Evolutionary conservation across 2,888 invertebrate species (phyloP), one percentile per base, ranked within the genome.

Genomic region (Pachycephus smyrnensis): DNA sequence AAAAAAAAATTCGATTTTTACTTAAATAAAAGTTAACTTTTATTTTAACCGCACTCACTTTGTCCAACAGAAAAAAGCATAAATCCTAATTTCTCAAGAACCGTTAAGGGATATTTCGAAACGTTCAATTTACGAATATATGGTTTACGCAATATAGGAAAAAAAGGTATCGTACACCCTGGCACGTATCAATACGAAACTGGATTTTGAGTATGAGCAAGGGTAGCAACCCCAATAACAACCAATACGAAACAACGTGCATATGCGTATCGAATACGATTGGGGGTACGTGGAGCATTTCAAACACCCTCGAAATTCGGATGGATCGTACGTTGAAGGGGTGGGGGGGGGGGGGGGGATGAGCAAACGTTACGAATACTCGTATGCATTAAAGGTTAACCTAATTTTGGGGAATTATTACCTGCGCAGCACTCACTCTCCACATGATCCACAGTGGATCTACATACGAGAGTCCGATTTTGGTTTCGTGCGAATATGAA

Each of bases 321-420:
- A 55, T 23, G 55, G 55, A 23, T 55, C 55, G 55, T 55, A 55
- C 2, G 55, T 23, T 55, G 9, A 55, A 55, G 23, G 2, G 55
- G 23, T 6, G 23, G 55, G 23, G 15, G 23, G 55, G 23, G 2
- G 0, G 6, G 6, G 6, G 40, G 9, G 40, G 40, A 23, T 23
- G 23, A 33, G 33, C 33, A 4, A 6, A 75, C 77, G 81, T 83
- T 84, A 83, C 80, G 83, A 84, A 80, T 80, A 77, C 73, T 76
- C 79, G 76, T 79, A 78, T 83, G 82, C 83, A 85, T 83, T 82
- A 84, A 84, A 82, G 83, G 83, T 80, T 86, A 86, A 86, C 84
- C 84, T 82, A 85, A 88, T 88, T 88, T 85, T 79, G 68, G 76
- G 78, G 81, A 86, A 87, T 88, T 86, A 87, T 87, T 83, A 55